A percentile compares a stretch with the other conserved stretches of the same genome.
These are phyloP conservation scores for Grammomys surdaster DNA, from an alignment of 2,113 vertebrate genomes.

Conservation along the genomic window DNA sequence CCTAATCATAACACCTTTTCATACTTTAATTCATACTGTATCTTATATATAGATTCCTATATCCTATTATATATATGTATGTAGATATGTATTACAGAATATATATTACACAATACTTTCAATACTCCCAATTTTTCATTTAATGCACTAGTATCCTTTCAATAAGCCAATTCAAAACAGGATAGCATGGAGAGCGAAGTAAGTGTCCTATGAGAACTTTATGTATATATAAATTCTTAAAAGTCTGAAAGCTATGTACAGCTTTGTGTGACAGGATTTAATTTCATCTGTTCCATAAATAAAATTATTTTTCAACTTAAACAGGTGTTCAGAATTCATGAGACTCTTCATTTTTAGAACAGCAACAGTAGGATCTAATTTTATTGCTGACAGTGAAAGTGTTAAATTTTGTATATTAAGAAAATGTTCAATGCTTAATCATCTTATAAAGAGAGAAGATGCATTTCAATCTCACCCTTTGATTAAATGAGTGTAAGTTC, in stretches of 20 bases:
- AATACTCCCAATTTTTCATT: background rate
- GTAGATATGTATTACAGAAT: no score
- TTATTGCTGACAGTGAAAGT: background rate
- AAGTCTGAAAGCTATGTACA: background rate
- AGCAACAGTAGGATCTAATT: slow-evolving; percentile 3
- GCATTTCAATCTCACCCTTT: slow-evolving; percentile 8
- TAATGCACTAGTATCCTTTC: background rate
- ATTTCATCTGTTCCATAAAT: slow-evolving; percentile 14
- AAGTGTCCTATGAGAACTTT: background rate
- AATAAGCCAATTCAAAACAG: background rate
- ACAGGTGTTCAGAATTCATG: slow-evolving; percentile 33
- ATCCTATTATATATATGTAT: no score
- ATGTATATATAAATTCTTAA: background rate
- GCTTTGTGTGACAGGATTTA: background rate
- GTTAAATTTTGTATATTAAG: background rate
- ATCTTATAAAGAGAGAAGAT: background rate
- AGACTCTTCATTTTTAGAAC: slow-evolving; percentile 7
- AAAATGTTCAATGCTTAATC: background rate
- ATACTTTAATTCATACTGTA: background rate
- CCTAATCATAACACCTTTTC: background rate
- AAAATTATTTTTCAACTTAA: slow-evolving; percentile 38
- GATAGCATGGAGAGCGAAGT: background rate
- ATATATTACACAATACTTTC: background rate
- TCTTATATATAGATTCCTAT: background rate
- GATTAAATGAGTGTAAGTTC: background rate